Percentiles rank a stretch among this genome's conserved stretches.
Conservation (phyloP, 2,888 invertebrate species). For the Smittia aterrima region DNA sequence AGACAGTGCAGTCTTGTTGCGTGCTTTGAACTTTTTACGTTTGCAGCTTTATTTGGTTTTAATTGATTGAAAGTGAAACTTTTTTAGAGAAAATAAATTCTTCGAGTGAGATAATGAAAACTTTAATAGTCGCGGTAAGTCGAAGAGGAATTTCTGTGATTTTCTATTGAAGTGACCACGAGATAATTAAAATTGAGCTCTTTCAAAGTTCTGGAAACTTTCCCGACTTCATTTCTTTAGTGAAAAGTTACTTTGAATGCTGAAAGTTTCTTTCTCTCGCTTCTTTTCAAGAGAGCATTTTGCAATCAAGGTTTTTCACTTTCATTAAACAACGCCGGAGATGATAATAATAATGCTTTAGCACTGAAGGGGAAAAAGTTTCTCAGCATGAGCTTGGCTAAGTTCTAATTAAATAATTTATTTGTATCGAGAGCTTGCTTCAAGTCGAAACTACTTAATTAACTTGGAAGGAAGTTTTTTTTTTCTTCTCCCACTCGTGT, state of each 20-base stretch:
- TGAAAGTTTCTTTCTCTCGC: slow-evolving; percentile 2
- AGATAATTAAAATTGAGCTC: no score
- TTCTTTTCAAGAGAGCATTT: slow-evolving; percentile 9
- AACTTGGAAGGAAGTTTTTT: background rate
- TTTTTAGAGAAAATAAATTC: background rate
- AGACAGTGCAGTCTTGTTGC: slow-evolving; percentile 14
- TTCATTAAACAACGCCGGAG: slow-evolving; percentile 5
- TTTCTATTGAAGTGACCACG: background rate
- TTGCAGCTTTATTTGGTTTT: background rate
- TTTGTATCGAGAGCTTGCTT: slow-evolving; percentile 11
- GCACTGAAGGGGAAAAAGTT: background rate
- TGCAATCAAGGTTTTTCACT: slow-evolving; percentile 22
- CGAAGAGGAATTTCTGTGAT: background rate
- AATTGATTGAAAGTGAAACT: slow-evolving; percentile 3
- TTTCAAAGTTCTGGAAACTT: no score
- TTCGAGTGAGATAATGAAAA: slow-evolving; percentile 18
- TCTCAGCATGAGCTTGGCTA: background rate
- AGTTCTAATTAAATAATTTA: slow-evolving; percentile 24
- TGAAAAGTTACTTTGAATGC: background rate
- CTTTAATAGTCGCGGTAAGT: slow-evolving; percentile 34
- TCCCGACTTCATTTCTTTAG: no score
- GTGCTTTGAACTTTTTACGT: background rate
- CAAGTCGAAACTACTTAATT: slow-evolving; percentile 22
- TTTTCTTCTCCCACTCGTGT: background rate
- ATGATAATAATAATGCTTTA: background rate